Base-by-base conservation (phyloP, 1,140 invertebrate species). In the Aleiodes sp. region DNA sequence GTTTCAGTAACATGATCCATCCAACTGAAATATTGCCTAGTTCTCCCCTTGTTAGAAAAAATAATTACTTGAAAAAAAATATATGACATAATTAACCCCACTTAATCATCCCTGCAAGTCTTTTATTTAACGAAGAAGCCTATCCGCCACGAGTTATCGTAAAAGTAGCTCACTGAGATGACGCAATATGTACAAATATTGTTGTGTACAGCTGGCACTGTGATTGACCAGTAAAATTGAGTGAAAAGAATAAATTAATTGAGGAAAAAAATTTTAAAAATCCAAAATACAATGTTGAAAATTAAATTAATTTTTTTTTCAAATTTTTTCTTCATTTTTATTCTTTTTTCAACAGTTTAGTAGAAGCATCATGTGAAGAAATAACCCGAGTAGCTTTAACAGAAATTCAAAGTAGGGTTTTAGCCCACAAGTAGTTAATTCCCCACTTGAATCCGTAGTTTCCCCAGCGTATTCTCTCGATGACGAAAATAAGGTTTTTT, bases 131-230 rank as follows among this genome's bases (percentile, higher is more conserved):
- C n/a, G n/a, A n/a, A n/a, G 21, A 52, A 52, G 67, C 67, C 67
- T 69, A 69, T 69, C 67, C 67, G 67, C 67, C 67, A 69, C 60
- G 67, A 69, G 67, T 69, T 69, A 69, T 69, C 67, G 67, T 69
- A 69, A 63, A 33, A 8, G 33, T 65, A n/a, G 10, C 14, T 46
- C 41, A 21, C 12, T 35, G 33, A 61, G 10, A 35, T 37, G 8
- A 57, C 26, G 10, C 19, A 66, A 59, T 35, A 21, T 26, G 46
- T 43, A 16, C 21, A 21, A 52, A 9, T 4, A 52, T 52, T 24
- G n/a, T 16, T 16, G 39, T 43, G 19, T 52, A 52, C 9, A 52
- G 16, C n/a, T n/a, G n/a, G 43, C 31, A 62, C n/a, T 62, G 9
- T 6, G 26, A 52, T 24, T 24, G 9, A 52, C 4, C n/a, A 35